Evolutionary conservation across 1,140 invertebrate species (phyloP).

Genomic region (Cotesia glomerata): DNA sequence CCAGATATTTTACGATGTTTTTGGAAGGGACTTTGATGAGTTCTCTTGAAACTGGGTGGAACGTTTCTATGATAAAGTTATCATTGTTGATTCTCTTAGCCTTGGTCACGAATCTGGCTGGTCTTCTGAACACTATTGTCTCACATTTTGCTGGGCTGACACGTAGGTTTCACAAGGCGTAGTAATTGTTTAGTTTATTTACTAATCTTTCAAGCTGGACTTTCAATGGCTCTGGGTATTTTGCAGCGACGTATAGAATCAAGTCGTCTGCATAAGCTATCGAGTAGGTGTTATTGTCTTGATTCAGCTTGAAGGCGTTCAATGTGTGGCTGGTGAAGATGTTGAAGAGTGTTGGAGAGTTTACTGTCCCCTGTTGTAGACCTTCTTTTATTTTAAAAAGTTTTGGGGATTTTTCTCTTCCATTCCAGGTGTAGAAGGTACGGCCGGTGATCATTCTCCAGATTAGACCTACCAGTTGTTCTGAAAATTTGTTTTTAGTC

Average conservation of each 20-base stretch:
- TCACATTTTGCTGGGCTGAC: conserved; percentile 30
- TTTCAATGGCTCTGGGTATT: background rate
- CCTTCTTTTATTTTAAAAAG: conserved; percentile 23
- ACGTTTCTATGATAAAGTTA: conserved; percentile 17
- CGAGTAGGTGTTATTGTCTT: background rate
- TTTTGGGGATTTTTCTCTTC: background rate
- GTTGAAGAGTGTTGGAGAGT: conserved; percentile 29
- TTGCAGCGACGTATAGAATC: conserved; percentile 17
- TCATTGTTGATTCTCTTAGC: background rate
- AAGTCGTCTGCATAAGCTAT: conserved; percentile 27
- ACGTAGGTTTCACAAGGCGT: conserved; percentile 26
- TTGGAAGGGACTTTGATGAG: background rate
- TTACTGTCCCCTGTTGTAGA: conserved; percentile 23
- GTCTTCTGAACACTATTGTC: conserved; percentile 28
- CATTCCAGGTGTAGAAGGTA: background rate
- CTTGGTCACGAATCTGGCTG: background rate
- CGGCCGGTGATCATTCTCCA: conserved; percentile 2
- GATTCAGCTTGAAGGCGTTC: conserved; percentile 4
- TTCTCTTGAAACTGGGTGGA: background rate
- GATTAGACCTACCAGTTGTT: conserved; percentile 10
- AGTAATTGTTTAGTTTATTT: conserved; percentile 21
- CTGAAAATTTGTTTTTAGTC: conserved; percentile 21
- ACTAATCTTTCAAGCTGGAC: conserved; percentile 18
- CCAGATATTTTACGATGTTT: conserved; percentile 20
- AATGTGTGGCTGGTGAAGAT: conserved; percentile 27